Evolutionary conservation across 64 coral and sea anemone genomes (phyloP).

Genomic region (Stichodactyla mertensii): DNA sequence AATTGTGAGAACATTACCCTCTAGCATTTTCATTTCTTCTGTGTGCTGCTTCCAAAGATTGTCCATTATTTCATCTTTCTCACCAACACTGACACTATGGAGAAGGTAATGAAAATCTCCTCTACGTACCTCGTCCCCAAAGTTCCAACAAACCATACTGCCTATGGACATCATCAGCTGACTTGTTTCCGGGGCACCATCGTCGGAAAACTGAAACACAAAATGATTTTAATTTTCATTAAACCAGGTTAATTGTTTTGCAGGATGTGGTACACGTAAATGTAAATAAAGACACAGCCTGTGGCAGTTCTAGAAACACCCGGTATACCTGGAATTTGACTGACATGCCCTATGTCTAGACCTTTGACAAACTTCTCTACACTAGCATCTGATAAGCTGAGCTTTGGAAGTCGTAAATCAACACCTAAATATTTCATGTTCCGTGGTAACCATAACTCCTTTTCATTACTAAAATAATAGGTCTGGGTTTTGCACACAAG

Average conservation of each 20-base stretch:
- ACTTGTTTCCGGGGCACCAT: constrained; percentile 23
- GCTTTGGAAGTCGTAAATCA: constrained; percentile 2
- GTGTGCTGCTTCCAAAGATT: constrained; percentile 27
- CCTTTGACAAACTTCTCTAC: constrained; percentile 39
- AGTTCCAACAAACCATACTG: constrained; percentile 32
- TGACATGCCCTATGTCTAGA: constrained; percentile 27
- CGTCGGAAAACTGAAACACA: constrained; percentile 32
- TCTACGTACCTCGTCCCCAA: constrained; percentile 13
- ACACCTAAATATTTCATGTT: constrained; percentile 17
- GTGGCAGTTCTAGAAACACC: constrained; percentile 33
- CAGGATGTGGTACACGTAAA: constrained; percentile 28
- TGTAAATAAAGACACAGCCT: constrained; percentile 31
- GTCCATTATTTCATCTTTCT: constrained; percentile 20
- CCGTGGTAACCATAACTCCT: not conserved
- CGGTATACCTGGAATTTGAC: constrained; percentile 24
- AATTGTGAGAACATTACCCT: constrained; percentile 35
- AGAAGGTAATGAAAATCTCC: constrained; percentile 29
- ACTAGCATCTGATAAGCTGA: not conserved
- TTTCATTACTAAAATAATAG: too few relatives aligned
- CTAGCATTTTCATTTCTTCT: constrained; percentile 36
- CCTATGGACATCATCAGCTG: constrained; percentile 30
- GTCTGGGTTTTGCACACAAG: too few relatives aligned
- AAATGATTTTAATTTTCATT: constrained; percentile 35
- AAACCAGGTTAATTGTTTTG: constrained; percentile 6
- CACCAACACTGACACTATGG: constrained; percentile 19